phyloP scores from a whole-genome alignment of 2,113 vertebrate genomes.

The Nothoprocta pentlandii region DNA sequence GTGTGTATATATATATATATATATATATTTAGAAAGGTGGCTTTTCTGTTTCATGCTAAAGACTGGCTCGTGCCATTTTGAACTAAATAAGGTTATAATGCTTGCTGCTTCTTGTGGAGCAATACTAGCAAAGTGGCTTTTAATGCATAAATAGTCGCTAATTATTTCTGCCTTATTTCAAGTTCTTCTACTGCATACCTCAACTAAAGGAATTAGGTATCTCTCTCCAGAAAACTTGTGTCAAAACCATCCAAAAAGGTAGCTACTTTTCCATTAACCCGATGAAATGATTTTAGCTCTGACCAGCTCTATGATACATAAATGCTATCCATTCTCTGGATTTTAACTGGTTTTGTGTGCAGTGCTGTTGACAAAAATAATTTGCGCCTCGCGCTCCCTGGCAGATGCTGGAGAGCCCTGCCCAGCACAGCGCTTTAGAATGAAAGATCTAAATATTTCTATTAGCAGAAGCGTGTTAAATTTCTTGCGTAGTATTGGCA shows the following conservation, averaged over 20 bases:
- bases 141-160: not conserved
- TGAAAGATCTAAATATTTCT: slow-evolving; percentile 35
- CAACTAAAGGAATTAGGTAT: not conserved
- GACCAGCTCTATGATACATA: slow-evolving; percentile 13
- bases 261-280: not conserved
- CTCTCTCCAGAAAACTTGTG: slow-evolving; percentile 4
- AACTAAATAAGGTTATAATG: slow-evolving; percentile 27
- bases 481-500: slow-evolving; percentile 17
- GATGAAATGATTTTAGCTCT: slow-evolving; percentile 26
- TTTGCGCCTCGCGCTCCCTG: not conserved
- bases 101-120: not conserved
- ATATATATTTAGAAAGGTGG: too few relatives aligned
- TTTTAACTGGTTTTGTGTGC: slow-evolving; percentile 24
- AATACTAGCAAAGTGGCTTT: slow-evolving; percentile 23
- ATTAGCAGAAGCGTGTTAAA: slow-evolving; percentile 39
- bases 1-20: too few relatives aligned
- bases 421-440: not conserved
- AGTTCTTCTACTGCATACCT: not conserved
- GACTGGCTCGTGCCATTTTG: not conserved
- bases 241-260: not conserved
- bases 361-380: slow-evolving; percentile 39
- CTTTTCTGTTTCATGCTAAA: not conserved
- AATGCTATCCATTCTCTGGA: not conserved
- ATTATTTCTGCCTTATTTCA: slow-evolving; percentile 5
- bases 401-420: slow-evolving; percentile 34